Evolutionary conservation across 2,888 invertebrate species (phyloP).

Genomic region (Branchipolynoe longqiensis): DNA sequence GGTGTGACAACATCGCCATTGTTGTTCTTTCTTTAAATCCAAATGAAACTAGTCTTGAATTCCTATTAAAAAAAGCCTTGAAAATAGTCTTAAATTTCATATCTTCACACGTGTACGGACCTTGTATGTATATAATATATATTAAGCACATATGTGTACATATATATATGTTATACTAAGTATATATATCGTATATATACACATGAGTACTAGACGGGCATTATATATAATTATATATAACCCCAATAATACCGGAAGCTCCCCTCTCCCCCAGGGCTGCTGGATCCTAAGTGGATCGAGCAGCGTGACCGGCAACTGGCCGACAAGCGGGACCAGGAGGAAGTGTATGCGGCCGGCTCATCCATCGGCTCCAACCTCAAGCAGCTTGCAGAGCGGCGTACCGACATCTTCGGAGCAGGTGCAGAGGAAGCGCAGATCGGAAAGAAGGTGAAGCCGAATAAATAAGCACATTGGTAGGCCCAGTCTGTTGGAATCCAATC

Average conservation of each 20-base stretch:
- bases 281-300: slow-evolving; percentile 99
- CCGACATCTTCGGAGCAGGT: slow-evolving; percentile 99
- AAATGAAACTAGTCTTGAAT: too few relatives aligned
- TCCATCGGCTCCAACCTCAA: slow-evolving; percentile 98
- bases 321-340: slow-evolving; percentile 95
- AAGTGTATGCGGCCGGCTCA: slow-evolving; percentile 86
- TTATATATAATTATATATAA: background rate
- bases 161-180: too few relatives aligned
- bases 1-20: too few relatives aligned
- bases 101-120: too few relatives aligned
- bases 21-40: too few relatives aligned
- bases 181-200: too few relatives aligned
- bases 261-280: slow-evolving; percentile 85
- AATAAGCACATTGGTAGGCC: background rate
- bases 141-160: too few relatives aligned
- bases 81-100: too few relatives aligned
- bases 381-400: slow-evolving; percentile 97
- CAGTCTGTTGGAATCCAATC: background rate
- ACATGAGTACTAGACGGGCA: too few relatives aligned
- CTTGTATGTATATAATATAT: too few relatives aligned
- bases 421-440: slow-evolving; percentile 99
- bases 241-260: background rate
- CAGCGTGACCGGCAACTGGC: slow-evolving; percentile 96
- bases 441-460: slow-evolving; percentile 91
- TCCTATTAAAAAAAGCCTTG: too few relatives aligned